Evolutionary conservation across 2,888 invertebrate species (phyloP).

Genomic region (Trachelus stipa): DNA sequence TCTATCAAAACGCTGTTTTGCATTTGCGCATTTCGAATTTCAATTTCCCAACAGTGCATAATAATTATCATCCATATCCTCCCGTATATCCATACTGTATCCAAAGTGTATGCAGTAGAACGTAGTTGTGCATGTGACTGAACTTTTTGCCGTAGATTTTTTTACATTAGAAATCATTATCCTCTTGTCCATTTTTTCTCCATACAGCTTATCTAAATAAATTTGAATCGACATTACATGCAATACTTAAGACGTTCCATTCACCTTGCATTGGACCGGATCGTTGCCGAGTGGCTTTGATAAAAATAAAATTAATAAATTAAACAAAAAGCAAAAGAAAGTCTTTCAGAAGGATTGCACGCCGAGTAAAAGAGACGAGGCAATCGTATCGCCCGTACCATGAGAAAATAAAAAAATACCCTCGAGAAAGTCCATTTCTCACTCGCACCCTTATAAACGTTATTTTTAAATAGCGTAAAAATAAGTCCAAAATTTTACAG

Average conservation of each 20-base stretch:
- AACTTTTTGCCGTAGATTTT: slow-evolving; percentile 2
- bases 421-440: not conserved
- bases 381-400: not conserved
- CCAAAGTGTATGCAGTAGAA: not conserved
- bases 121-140: slow-evolving; percentile 20
- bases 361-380: not conserved
- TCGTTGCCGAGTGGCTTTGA: not conserved
- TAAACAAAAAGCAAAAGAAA: not conserved
- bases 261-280: not conserved
- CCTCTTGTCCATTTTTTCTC: not conserved
- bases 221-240: not conserved
- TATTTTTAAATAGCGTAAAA: not conserved
- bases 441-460: not conserved
- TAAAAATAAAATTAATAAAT: not conserved
- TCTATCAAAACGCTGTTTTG: not conserved
- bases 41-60: not conserved
- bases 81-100: not conserved
- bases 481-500: not conserved
- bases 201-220: not conserved
- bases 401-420: not conserved
- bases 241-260: not conserved
- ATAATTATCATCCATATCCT: not conserved
- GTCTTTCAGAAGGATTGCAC: not conserved
- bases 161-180: not conserved
- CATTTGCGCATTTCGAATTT: not conserved